phyloP scores from a whole-genome alignment of 2,888 invertebrate genomes.

The Helleia helle region DNA sequence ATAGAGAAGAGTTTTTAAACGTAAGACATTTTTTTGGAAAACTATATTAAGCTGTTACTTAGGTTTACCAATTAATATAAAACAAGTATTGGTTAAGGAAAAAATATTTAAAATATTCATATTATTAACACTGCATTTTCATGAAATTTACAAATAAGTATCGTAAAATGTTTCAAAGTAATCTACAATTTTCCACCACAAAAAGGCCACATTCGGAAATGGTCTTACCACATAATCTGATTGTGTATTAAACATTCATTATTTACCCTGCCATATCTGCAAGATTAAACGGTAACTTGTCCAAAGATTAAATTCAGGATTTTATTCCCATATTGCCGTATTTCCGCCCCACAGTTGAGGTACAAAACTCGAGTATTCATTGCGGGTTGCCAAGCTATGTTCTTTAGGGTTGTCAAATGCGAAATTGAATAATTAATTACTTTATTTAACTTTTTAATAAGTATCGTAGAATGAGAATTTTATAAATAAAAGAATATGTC shows the following conservation, averaged over 20 bases:
- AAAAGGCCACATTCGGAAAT: conserved; percentile 9
- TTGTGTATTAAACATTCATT: conserved; percentile 62
- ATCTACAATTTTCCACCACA: not conserved
- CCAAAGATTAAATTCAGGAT: conserved; percentile 68
- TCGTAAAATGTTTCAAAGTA: too few relatives aligned
- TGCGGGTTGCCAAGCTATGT: conserved; percentile 53
- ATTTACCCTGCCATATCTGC: conserved; percentile 59
- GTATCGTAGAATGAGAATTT: too few relatives aligned
- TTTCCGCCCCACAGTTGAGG: conserved; percentile 58
- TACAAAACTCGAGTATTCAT: conserved; percentile 66
- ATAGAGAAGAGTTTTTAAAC: too few relatives aligned
- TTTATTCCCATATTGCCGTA: conserved; percentile 66
- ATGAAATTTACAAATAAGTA: too few relatives aligned
- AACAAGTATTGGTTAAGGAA: too few relatives aligned
- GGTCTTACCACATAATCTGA: conserved; percentile 56
- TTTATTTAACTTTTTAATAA: too few relatives aligned
- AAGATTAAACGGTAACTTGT: conserved; percentile 63
- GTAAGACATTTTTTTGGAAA: too few relatives aligned
- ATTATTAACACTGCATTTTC: too few relatives aligned
- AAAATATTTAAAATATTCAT: too few relatives aligned
- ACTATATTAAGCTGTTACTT: too few relatives aligned
- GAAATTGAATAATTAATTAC: conserved; percentile 7
- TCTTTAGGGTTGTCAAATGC: conserved; percentile 40
- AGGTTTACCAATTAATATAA: too few relatives aligned
- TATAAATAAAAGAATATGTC: too few relatives aligned